Conservation (phyloP, 2,797 vertebrate species). For the Helarctos malayanus region DNA sequence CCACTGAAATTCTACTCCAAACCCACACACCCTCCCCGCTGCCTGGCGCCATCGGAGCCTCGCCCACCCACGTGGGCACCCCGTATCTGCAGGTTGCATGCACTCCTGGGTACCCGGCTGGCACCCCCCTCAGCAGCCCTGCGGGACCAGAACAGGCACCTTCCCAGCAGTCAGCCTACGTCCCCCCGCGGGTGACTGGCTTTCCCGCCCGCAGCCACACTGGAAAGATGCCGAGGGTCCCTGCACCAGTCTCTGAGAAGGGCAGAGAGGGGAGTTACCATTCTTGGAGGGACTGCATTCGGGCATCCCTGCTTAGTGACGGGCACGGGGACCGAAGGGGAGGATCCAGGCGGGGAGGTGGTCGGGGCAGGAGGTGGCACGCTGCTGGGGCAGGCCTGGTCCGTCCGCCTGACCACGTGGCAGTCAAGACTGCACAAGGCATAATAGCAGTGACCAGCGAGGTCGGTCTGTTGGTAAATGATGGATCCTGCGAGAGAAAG, state of each 20-base stretch:
- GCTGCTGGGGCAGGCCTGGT: not conserved
- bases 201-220: fast-evolving
- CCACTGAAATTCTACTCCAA: fast-evolving
- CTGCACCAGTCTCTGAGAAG: fast-evolving
- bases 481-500: not conserved
- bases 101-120: fast-evolving
- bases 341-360: fast-evolving
- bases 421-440: slow-evolving; percentile 62
- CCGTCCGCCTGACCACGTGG: not conserved
- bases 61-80: not conserved
- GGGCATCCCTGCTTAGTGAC: fast-evolving
- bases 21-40: no score
- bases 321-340: fast-evolving
- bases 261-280: not conserved
- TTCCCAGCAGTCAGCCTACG: fast-evolving
- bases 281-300: not conserved
- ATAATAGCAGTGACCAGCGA: slow-evolving; percentile 38
- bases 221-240: not conserved
- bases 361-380: fast-evolving
- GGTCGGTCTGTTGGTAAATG: slow-evolving; percentile 68
- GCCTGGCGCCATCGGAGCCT: fast-evolving
- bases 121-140: no score
- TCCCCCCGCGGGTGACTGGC: fast-evolving
- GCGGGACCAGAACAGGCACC: fast-evolving
- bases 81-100: fast-evolving